phyloP scores from a whole-genome alignment of 1,140 invertebrate genomes.

The Agrilus planipennis region DNA sequence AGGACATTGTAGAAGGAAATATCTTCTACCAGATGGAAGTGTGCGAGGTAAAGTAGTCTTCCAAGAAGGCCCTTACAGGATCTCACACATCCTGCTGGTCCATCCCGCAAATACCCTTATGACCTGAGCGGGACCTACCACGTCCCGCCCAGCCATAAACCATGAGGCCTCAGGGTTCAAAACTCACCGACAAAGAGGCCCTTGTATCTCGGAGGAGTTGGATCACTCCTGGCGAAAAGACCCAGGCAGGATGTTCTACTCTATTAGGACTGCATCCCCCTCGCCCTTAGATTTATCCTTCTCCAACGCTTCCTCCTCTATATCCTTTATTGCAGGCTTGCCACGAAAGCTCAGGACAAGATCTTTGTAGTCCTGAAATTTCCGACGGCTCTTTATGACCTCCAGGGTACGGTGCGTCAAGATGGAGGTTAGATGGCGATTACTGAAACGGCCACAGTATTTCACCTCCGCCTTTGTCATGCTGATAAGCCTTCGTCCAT shows the following conservation, averaged over 20 bases:
- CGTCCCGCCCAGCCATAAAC: too few species aligned
- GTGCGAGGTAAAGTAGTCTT: too few species aligned
- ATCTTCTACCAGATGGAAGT: too few species aligned
- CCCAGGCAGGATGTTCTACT: not conserved
- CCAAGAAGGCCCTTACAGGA: too few species aligned
- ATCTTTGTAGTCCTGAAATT: not conserved
- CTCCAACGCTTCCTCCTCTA: not conserved
- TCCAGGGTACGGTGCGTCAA: not conserved
- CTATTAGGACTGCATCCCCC: not conserved
- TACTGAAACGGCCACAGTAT: conserved; percentile 1
- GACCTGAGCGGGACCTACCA: too few species aligned
- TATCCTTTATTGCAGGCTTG: not conserved
- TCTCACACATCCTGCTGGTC: too few species aligned
- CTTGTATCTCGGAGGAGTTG: not conserved
- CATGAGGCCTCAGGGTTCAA: too few species aligned
- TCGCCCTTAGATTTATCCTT: not conserved
- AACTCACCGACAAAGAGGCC: too few species aligned
- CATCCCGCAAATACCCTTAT: too few species aligned
- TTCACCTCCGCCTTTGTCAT: conserved; percentile 1
- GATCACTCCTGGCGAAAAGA: not conserved
- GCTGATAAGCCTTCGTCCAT: not conserved
- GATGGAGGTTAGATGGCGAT: not conserved
- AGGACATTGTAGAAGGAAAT: too few species aligned
- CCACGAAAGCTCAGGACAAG: not conserved
- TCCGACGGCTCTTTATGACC: not conserved